These are phyloP conservation scores for Limanda limanda DNA, from an alignment of 2,113 vertebrate genomes.

Conservation along the genomic window DNA sequence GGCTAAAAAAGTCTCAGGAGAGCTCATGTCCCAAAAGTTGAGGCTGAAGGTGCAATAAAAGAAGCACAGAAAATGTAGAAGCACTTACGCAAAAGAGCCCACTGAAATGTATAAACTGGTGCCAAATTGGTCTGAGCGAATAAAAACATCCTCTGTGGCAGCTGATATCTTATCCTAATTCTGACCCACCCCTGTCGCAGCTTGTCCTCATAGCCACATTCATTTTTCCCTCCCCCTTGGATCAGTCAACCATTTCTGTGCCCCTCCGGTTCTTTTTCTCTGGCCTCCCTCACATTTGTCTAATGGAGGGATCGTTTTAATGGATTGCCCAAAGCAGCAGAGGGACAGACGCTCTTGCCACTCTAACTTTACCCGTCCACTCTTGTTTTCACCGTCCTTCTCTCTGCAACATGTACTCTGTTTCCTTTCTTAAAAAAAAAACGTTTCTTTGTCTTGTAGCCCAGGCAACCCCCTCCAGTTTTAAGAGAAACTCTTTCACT, in stretches of 20 bases:
- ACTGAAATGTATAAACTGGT: slow-evolving; percentile 36
- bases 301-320: slow-evolving; percentile 78
- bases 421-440: slow-evolving; percentile 27
- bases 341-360: slow-evolving; percentile 64
- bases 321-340: slow-evolving; percentile 72
- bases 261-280: slow-evolving; percentile 64
- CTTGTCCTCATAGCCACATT: slow-evolving; percentile 44
- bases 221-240: slow-evolving; percentile 47
- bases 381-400: slow-evolving; percentile 67
- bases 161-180: slow-evolving; percentile 52
- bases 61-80: slow-evolving; percentile 13
- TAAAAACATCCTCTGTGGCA: slow-evolving; percentile 53
- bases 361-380: slow-evolving; percentile 67
- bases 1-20: neutral
- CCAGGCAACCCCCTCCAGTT: slow-evolving; percentile 73
- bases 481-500: slow-evolving; percentile 58
- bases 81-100: slow-evolving; percentile 8
- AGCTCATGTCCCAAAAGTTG: neutral
- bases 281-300: slow-evolving; percentile 72
- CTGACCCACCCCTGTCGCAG: slow-evolving; percentile 52
- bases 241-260: slow-evolving; percentile 66
- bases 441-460: slow-evolving; percentile 72
- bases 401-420: slow-evolving; percentile 62
- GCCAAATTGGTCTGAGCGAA: slow-evolving; percentile 39
- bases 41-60: slow-evolving; percentile 13